Conservation (phyloP, 2,888 invertebrate genomes). For the Xestia c-nigrum region DNA sequence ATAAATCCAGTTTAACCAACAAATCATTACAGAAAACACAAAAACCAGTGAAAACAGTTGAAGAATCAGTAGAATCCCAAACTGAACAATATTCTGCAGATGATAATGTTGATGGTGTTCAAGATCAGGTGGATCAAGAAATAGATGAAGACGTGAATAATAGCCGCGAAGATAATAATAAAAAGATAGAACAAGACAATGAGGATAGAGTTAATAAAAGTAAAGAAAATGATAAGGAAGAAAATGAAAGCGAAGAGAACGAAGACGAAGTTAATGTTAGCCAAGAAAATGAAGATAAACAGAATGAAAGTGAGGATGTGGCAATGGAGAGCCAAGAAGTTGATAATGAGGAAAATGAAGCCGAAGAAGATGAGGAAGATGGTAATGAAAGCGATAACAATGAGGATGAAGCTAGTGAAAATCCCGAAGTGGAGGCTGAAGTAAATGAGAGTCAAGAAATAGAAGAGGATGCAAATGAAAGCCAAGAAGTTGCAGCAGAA, state of each 20-base stretch:
- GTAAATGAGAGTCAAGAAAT: constrained; percentile 15
- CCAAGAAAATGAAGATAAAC: constrained; percentile 39
- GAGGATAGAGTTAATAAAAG: constrained; percentile 16
- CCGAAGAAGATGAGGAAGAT: constrained; percentile 29
- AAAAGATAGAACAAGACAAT: constrained; percentile 8
- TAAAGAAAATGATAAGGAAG: constrained; percentile 16
- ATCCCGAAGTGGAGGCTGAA: constrained; percentile 39
- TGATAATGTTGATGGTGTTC: constrained; percentile 45
- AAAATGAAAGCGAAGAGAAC: constrained; percentile 13
- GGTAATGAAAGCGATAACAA: constrained; percentile 30
- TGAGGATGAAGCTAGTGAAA: constrained; percentile 34
- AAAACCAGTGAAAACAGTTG: constrained; percentile 38
- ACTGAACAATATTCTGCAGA: constrained; percentile 21
- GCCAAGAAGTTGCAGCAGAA: constrained; percentile 39
- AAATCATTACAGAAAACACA: constrained; percentile 23
- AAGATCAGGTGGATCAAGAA: constrained; percentile 15
- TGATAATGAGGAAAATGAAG: constrained; percentile 44
- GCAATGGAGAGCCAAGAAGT: constrained; percentile 6
- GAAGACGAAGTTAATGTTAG: constrained; percentile 32
- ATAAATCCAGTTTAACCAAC: constrained; percentile 34
- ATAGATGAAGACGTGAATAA: constrained; percentile 16
- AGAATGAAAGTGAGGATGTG: constrained; percentile 32
- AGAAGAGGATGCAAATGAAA: constrained; percentile 36
- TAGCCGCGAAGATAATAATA: neutral
- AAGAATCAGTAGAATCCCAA: constrained; percentile 52